A percentile compares a stretch with the other conserved stretches of the same genome.
Evolutionary conservation across 2,888 invertebrate species (phyloP).

Genomic region (Tenthredo notha): DNA sequence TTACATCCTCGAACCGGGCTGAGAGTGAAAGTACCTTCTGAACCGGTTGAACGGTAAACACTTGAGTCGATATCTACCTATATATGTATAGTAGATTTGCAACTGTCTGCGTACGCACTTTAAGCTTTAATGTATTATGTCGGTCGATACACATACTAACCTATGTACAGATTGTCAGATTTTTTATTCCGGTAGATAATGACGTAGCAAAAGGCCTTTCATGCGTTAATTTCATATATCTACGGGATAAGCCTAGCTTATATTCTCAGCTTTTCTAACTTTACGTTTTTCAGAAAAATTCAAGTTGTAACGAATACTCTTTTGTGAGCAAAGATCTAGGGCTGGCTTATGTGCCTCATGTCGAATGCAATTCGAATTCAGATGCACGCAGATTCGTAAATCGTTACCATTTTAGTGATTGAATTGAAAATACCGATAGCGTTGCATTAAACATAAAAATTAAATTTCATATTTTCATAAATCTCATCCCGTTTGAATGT

Average conservation of each 20-base stretch:
- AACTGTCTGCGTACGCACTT: slow-evolving; percentile 7
- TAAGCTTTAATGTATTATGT: not conserved
- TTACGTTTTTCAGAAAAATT: no score
- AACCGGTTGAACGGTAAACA: slow-evolving; percentile 33
- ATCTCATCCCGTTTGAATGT: not conserved
- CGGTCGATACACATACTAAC: not conserved
- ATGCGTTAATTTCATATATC: not conserved
- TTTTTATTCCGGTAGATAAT: not conserved
- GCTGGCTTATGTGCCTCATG: no score
- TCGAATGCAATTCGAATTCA: no score
- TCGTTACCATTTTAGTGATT: not conserved
- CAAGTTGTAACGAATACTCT: no score
- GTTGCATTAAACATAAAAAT: no score
- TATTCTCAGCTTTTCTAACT: not conserved
- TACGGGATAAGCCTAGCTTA: not conserved
- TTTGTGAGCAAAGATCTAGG: no score
- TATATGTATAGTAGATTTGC: not conserved
- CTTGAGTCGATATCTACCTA: not conserved
- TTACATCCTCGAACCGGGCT: slow-evolving; percentile 39
- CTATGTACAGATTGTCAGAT: not conserved
- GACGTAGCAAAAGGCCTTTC: not conserved
- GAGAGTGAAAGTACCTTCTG: slow-evolving; percentile 45
- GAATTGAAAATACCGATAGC: not conserved
- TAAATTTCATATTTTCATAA: no score
- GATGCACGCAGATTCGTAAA: no score